Evolutionary conservation across 2,888 invertebrate genomes (phyloP).

Genomic region (Lasioglossum marginatum): DNA sequence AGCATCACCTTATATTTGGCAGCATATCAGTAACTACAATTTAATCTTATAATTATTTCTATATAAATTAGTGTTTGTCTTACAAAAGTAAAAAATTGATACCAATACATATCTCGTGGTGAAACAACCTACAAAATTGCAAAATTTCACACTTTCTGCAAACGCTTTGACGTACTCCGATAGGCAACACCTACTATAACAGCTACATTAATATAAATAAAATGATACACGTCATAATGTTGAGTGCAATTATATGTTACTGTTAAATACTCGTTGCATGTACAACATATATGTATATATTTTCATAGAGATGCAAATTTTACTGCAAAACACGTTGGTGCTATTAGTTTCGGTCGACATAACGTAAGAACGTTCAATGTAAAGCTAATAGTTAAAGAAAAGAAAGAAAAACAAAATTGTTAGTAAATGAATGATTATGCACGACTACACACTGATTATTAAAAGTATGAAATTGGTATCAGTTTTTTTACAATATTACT

Average conservation of each 20-base stretch:
- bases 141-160: slow-evolving; percentile 39
- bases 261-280: slow-evolving; percentile 39
- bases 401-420: background rate
- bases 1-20: slow-evolving; percentile 78
- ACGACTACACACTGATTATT: slow-evolving; percentile 6
- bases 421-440: slow-evolving; percentile 11
- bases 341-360: background rate
- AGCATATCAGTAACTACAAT: slow-evolving; percentile 72
- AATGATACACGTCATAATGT: slow-evolving; percentile 41
- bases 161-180: slow-evolving; percentile 33
- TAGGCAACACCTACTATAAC: slow-evolving; percentile 29
- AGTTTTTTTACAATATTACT: slow-evolving; percentile 56
- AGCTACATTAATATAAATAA: slow-evolving; percentile 44
- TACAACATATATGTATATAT: slow-evolving; percentile 33
- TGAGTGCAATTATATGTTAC: slow-evolving; percentile 32
- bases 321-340: slow-evolving; percentile 31
- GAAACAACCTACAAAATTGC: slow-evolving; percentile 32
- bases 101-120: slow-evolving; percentile 47
- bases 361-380: background rate
- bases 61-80: slow-evolving; percentile 67
- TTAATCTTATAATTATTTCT: slow-evolving; percentile 63
- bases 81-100: slow-evolving; percentile 63
- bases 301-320: slow-evolving; percentile 41
- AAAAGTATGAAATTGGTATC: slow-evolving; percentile 61
- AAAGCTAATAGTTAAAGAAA: slow-evolving; percentile 6